Evolutionary conservation across 2,113 vertebrate species (phyloP).

Genomic region (Mugil cephalus): DNA sequence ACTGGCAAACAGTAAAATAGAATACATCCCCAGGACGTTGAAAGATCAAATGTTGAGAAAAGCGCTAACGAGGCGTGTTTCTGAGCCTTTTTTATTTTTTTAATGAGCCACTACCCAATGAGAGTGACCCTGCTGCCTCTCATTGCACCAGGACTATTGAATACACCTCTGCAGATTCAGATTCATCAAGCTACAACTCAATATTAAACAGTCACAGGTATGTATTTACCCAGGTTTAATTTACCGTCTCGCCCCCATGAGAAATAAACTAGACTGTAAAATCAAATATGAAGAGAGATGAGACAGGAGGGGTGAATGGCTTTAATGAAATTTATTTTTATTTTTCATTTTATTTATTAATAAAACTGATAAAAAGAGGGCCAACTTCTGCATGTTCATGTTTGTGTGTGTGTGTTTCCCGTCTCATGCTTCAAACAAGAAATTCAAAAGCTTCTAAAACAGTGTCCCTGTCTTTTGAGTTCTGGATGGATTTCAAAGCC

Average conservation of each 20-base stretch:
- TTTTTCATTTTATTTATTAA: too few species aligned
- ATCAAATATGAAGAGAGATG: background rate
- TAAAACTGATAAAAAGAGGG: constrained; percentile 1
- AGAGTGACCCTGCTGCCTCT: constrained; percentile 65
- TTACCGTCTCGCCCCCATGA: constrained; percentile 31
- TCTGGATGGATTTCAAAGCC: constrained; percentile 58
- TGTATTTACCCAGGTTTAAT: constrained; percentile 66
- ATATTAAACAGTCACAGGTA: constrained; percentile 65
- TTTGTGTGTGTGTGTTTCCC: constrained; percentile 1
- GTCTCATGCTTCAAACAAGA: constrained; percentile 30
- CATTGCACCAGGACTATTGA: constrained; percentile 37
- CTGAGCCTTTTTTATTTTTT: constrained; percentile 48
- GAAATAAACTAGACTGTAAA: constrained; percentile 61
- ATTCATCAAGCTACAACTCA: constrained; percentile 65
- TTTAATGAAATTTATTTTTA: constrained; percentile 27
- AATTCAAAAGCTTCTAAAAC: constrained; percentile 22
- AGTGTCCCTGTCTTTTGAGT: constrained; percentile 15
- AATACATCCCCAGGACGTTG: constrained; percentile 44
- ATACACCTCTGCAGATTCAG: constrained; percentile 48
- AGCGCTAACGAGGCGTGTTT: constrained; percentile 67
- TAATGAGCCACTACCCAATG: constrained; percentile 67
- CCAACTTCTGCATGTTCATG: background rate
- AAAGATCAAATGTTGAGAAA: constrained; percentile 66
- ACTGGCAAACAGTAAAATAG: constrained; percentile 54
- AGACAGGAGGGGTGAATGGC: background rate